Evolutionary conservation across 30 jellyfish, hydroid and myxozoan species (phyloP).

Genomic region (Chrysaora quinquecirrha): DNA sequence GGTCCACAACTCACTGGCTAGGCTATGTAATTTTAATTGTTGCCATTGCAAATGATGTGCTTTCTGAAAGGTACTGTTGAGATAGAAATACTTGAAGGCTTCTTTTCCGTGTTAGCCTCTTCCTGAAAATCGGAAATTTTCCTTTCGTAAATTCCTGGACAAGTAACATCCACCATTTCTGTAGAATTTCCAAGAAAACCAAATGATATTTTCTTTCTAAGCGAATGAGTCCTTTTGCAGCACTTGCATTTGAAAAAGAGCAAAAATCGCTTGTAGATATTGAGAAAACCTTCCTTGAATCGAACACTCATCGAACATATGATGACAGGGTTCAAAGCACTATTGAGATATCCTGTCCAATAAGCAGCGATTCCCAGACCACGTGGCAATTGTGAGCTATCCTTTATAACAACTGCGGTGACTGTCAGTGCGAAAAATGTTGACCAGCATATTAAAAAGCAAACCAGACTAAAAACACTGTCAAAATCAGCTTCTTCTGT

Average conservation of each 20-base stretch:
- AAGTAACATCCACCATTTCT: too few species aligned
- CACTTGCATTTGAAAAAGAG: background rate
- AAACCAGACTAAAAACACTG: conserved; percentile 86
- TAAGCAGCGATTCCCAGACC: conserved; percentile 98
- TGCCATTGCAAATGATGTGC: too few species aligned
- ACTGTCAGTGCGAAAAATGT: conserved; percentile 78
- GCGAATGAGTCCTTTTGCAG: background rate
- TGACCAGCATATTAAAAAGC: conserved; percentile 91
- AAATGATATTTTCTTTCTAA: too few species aligned
- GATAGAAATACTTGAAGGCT: too few species aligned
- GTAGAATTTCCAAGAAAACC: too few species aligned
- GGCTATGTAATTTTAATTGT: too few species aligned
- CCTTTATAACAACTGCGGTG: conserved; percentile 60
- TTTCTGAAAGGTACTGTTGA: too few species aligned
- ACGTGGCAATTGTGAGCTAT: conserved; percentile 63
- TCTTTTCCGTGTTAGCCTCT: too few species aligned
- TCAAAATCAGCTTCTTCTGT: conserved; percentile 75
- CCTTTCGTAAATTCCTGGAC: too few species aligned
- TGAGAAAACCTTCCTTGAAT: conserved; percentile 79
- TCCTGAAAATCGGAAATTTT: too few species aligned
- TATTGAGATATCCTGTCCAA: conserved; percentile 95
- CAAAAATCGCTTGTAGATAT: conserved; percentile 15
- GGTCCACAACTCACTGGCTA: too few species aligned
- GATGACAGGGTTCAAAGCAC: conserved; percentile 87
- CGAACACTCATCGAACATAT: conserved; percentile 88